Percentiles rank a stretch among this genome's conserved stretches.
These are phyloP conservation scores for Pseudoatta argentina DNA, from an alignment of 1,140 invertebrate genomes.

Conservation along the genomic window DNA sequence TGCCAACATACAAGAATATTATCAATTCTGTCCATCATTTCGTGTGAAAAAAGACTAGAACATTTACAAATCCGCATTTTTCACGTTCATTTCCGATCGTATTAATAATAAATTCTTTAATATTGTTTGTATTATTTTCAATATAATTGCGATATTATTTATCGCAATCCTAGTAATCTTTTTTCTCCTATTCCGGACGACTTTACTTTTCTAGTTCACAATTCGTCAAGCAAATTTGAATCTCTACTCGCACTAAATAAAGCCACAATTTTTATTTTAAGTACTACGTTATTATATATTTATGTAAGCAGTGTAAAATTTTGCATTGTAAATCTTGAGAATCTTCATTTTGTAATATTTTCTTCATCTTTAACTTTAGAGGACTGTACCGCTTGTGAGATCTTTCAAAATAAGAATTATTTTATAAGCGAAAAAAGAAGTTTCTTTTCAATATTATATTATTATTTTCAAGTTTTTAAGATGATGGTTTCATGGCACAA, in stretches of 20 bases:
- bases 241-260: conserved; percentile 11
- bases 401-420: conserved; percentile 10
- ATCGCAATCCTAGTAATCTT: not conserved
- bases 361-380: not conserved
- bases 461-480: conserved; percentile 2
- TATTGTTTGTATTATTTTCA: not conserved
- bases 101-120: not conserved
- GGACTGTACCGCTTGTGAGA: not conserved
- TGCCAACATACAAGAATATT: not conserved
- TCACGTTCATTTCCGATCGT: not conserved
- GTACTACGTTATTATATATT: not conserved
- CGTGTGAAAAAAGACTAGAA: not conserved
- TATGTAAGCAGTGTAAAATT: conserved; percentile 24
- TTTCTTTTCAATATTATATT: not conserved
- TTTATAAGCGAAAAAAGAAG: not conserved
- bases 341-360: conserved; percentile 12
- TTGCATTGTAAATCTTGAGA: conserved; percentile 18
- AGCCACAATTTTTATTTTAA: conserved; percentile 35
- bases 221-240: conserved; percentile 6
- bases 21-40: not conserved
- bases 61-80: not conserved
- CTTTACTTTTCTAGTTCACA: conserved; percentile 8
- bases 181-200: not conserved
- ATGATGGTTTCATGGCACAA: not conserved
- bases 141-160: not conserved